These are phyloP conservation scores for Netelia inedita DNA, from an alignment of 2,888 invertebrate species.

Conservation along the genomic window DNA sequence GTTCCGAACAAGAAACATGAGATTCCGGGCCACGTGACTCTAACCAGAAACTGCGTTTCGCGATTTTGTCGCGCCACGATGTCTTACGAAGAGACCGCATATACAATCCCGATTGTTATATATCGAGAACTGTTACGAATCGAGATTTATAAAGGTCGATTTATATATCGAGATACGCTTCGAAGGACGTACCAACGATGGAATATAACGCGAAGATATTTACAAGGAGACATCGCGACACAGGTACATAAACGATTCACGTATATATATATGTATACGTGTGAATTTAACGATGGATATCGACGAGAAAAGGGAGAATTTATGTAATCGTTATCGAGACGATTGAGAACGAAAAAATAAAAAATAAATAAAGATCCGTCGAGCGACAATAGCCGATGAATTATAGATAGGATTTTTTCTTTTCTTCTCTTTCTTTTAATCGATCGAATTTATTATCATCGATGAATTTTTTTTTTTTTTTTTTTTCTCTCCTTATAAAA, in stretches of 20 bases:
- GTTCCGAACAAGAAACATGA: slow-evolving; percentile 43
- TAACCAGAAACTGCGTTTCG: not conserved
- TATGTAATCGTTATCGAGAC: no score
- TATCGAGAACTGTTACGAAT: not conserved
- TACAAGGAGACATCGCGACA: not conserved
- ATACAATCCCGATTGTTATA: not conserved
- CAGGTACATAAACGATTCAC: slow-evolving; percentile 5
- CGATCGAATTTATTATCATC: no score
- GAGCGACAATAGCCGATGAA: no score
- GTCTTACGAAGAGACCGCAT: no score
- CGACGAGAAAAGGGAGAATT: not conserved
- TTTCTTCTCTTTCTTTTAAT: slow-evolving; percentile 5
- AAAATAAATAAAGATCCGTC: no score
- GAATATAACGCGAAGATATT: slow-evolving; percentile 6
- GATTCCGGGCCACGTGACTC: slow-evolving; percentile 57
- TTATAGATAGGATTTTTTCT: not conserved
- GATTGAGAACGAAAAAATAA: no score
- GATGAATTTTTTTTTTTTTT: no score
- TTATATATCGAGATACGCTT: slow-evolving; percentile 39
- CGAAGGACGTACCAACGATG: slow-evolving; percentile 28
- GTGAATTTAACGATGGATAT: not conserved
- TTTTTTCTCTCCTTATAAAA: no score
- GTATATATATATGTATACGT: not conserved
- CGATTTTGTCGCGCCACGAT: not conserved
- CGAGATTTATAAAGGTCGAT: not conserved